A percentile compares a stretch with the other conserved stretches of the same genome.
Evolutionary conservation across 2,113 vertebrate species (phyloP).

Genomic region (Helogale parvula): DNA sequence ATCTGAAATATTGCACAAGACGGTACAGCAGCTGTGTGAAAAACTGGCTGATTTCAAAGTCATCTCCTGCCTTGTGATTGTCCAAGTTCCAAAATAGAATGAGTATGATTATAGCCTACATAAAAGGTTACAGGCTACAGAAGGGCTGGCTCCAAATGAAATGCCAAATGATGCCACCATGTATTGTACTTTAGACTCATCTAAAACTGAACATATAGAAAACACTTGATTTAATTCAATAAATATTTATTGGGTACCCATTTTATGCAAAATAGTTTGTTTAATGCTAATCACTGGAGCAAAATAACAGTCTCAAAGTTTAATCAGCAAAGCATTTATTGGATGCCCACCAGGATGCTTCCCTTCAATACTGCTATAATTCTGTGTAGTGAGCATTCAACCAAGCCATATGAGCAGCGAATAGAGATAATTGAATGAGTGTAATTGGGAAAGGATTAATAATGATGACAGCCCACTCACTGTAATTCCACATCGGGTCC

Average conservation of each 20-base stretch:
- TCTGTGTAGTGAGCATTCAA: background rate
- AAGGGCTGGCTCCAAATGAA: conserved; percentile 19
- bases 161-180: background rate
- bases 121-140: conserved; percentile 51
- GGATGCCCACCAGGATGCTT: background rate
- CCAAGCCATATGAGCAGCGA: background rate
- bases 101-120: conserved; percentile 58
- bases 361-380: background rate
- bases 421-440: background rate
- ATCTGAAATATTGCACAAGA: conserved; percentile 50
- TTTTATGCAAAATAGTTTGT: conserved; percentile 32
- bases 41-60: conserved; percentile 63
- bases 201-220: background rate
- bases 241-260: conserved; percentile 28
- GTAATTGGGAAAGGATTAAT: background rate
- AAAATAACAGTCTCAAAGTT: conserved; percentile 39
- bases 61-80: conserved; percentile 40
- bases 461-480: background rate
- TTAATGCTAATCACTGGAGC: conserved; percentile 11
- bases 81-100: conserved; percentile 41
- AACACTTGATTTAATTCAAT: conserved; percentile 31
- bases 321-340: background rate
- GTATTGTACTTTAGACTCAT: conserved; percentile 25
- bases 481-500: background rate
- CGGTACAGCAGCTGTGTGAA: conserved; percentile 41